Base-by-base conservation (phyloP, 1,140 invertebrate species). In the Cydia amplana region DNA sequence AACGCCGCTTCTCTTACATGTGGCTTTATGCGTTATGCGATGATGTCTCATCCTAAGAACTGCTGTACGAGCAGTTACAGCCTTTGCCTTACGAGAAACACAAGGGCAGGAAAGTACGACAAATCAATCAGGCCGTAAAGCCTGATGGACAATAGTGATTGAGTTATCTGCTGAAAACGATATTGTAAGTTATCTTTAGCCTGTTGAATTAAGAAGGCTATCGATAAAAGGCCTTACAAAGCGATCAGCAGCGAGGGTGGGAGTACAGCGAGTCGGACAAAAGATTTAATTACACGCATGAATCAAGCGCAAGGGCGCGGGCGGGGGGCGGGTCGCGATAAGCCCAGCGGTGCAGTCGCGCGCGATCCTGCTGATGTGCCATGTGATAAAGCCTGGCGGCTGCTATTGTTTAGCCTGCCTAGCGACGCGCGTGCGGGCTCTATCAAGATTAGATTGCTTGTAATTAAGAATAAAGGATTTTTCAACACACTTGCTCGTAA, bases 221-320 rank as follows among this genome's bases (percentile, higher is more conserved):
- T 85, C 80, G 79, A 81, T 55, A 75, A 73, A 73, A 74, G 75
- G 77, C 75, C 82, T 80, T 84, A 85, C 83, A 85, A 84, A 84
- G 78, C 77, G 82, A 87, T 85, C 85, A 82, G 79, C 73, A 76
- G 75, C 75, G 74, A 81, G 80, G 86, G 82, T 80, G 77, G 82
- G 79, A 83, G 77, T 84, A 82, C 79, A 77, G 82, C 78, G 78
- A 82, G 78, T 78, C 88, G 85, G 83, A 92, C 91, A 91, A 92
- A 92, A 91, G 91, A 92, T 90, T 90, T 91, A 92, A 92, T 92
- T 92, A 91, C 84, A 92, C 91, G 89, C 89, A 91, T 91, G 91
- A 90, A 92, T 92, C 89, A 91, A 91, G 85, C 85, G 81, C 83
- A 81, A 82, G 83, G 75, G 79, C 73, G 79, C 76, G 83, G 76